These are phyloP conservation scores for Gadopsis marmoratus DNA, from an alignment of 2,797 vertebrate genomes.

Conservation along the genomic window DNA sequence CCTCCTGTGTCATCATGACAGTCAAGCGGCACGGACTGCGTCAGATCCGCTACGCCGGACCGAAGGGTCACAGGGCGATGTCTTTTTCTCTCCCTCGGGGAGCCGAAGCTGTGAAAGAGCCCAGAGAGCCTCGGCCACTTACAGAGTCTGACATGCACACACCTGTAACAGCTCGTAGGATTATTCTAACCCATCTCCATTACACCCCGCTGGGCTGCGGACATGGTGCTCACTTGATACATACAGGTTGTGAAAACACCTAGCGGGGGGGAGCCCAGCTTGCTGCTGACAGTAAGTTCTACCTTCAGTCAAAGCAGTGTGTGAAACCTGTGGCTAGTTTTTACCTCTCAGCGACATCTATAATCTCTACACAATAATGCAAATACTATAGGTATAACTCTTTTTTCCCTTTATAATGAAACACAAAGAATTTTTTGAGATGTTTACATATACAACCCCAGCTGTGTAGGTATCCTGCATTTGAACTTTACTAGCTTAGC, in stretches of 20 bases:
- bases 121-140: constrained; percentile 52
- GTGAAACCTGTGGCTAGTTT: constrained; percentile 55
- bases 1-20: constrained; percentile 26
- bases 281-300: constrained; percentile 52
- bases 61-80: constrained; percentile 49
- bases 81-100: constrained; percentile 51
- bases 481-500: not conserved
- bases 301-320: constrained; percentile 48
- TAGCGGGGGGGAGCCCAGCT: constrained; percentile 59
- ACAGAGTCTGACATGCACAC: constrained; percentile 63
- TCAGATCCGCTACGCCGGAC: constrained; percentile 24
- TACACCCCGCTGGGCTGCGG: constrained; percentile 67
- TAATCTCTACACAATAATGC: constrained; percentile 33
- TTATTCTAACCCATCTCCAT: constrained; percentile 71
- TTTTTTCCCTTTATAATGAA: constrained; percentile 23
- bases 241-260: constrained; percentile 65
- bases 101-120: constrained; percentile 50
- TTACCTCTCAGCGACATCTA: constrained; percentile 32
- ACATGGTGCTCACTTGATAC: constrained; percentile 69
- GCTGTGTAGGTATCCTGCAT: not conserved
- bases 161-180: constrained; percentile 66
- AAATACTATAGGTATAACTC: constrained; percentile 29
- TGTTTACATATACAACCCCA: constrained; percentile 5
- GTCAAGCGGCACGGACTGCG: constrained; percentile 25
- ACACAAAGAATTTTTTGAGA: not conserved